A percentile compares a stretch with the other conserved stretches of the same genome.
Evolutionary conservation across 2,888 invertebrate genomes (phyloP).

Genomic region (Callimorpha dominula): DNA sequence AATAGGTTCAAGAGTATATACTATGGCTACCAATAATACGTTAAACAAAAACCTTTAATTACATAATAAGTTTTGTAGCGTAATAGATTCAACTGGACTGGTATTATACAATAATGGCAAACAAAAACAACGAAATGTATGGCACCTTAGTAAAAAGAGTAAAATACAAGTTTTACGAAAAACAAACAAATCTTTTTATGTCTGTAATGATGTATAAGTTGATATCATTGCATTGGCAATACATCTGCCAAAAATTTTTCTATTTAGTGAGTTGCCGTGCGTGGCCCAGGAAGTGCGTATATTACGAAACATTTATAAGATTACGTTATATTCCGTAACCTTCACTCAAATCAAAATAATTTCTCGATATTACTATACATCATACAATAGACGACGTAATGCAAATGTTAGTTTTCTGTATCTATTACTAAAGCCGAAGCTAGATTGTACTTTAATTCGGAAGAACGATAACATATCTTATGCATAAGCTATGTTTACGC

Average conservation of each 20-base stretch:
- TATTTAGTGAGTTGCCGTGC: background rate
- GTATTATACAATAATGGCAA: background rate
- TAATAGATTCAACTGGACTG: conserved; percentile 2
- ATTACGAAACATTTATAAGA: background rate
- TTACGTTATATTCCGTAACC: background rate
- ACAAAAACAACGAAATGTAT: background rate
- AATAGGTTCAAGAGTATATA: conserved; percentile 28
- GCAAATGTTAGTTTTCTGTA: background rate
- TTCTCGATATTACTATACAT: background rate
- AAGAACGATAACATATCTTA: too few species aligned
- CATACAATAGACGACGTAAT: background rate
- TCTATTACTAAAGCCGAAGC: background rate
- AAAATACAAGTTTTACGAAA: too few species aligned
- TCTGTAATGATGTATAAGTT: background rate
- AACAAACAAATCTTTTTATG: too few species aligned
- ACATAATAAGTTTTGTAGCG: conserved; percentile 18
- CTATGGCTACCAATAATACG: conserved; percentile 35
- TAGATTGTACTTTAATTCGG: background rate
- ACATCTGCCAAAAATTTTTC: background rate
- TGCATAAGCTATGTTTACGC: background rate
- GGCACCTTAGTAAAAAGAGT: background rate
- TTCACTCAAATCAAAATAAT: background rate
- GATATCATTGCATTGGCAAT: background rate
- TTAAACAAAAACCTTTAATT: conserved; percentile 33
- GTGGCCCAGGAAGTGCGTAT: background rate